Conservation (phyloP, 2,888 invertebrate species). For the Cheilosia vulpina region DNA sequence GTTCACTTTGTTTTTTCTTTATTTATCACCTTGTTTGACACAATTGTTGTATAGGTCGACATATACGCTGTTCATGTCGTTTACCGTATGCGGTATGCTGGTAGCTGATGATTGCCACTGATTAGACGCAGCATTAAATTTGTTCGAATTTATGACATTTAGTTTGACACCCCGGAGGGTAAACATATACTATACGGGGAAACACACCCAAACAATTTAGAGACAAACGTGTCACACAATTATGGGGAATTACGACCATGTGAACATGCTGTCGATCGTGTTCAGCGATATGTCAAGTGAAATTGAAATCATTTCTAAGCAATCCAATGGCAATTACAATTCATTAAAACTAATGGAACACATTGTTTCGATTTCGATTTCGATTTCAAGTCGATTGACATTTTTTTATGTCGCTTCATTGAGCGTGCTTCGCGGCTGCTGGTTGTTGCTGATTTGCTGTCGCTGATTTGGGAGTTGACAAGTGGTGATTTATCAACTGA, state of each 20-base stretch:
- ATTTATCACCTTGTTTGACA: conserved; percentile 62
- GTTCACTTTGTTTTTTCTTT: conserved; percentile 6
- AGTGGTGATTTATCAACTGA: conserved; percentile 47
- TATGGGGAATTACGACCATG: conserved; percentile 64
- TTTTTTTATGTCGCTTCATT: conserved; percentile 35
- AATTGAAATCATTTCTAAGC: conserved; percentile 72
- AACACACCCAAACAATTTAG: conserved; percentile 32
- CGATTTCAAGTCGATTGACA: conserved; percentile 52
- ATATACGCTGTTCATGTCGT: conserved; percentile 26
- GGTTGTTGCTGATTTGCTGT: conserved; percentile 69
- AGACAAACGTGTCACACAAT: conserved; percentile 48
- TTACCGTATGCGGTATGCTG: conserved; percentile 12
- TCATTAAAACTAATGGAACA: conserved; percentile 68
- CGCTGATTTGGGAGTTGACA: conserved; percentile 52
- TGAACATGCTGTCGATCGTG: conserved; percentile 73
- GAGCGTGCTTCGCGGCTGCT: conserved; percentile 15
- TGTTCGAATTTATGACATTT: conserved; percentile 65
- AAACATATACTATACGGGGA: conserved; percentile 33
- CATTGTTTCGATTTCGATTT: conserved; percentile 60
- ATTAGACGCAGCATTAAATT: conserved; percentile 63
- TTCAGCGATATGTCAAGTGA: conserved; percentile 69
- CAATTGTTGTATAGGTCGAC: conserved; percentile 27
- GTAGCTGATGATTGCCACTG: conserved; percentile 60
- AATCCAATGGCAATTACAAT: conserved; percentile 72
- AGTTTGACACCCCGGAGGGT: conserved; percentile 62